phyloP scores from a whole-genome alignment of 1,140 invertebrate genomes.

The Ceratina calcarata region DNA sequence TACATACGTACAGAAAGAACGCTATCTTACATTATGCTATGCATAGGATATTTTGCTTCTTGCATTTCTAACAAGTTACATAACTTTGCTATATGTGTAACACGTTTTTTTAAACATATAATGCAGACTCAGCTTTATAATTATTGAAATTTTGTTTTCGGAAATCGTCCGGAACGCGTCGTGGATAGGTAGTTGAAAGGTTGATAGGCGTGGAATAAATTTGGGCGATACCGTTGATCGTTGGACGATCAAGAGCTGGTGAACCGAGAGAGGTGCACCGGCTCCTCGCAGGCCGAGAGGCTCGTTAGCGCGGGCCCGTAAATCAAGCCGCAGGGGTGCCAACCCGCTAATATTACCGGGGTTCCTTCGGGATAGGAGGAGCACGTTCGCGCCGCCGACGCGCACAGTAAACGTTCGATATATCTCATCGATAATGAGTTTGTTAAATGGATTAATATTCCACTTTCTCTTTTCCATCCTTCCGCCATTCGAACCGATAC shows the following conservation, averaged over 20 bases:
- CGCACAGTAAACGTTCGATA: conserved; percentile 77
- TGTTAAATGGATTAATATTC: conserved; percentile 79
- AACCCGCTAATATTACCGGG: conserved; percentile 74
- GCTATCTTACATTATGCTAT: no score
- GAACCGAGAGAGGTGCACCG: conserved; percentile 48
- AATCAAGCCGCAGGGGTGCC: conserved; percentile 79
- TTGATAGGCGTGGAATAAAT: conserved; percentile 21
- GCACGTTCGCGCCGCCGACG: conserved; percentile 71
- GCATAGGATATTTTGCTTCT: no score
- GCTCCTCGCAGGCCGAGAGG: conserved; percentile 52
- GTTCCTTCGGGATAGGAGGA: conserved; percentile 68
- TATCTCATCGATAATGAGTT: conserved; percentile 80
- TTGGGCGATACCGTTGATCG: conserved; percentile 51
- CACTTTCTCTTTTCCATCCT: conserved; percentile 45
- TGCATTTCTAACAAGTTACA: no score
- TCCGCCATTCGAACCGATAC: conserved; percentile 13
- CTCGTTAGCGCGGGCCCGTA: conserved; percentile 77
- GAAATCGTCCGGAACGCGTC: neutral
- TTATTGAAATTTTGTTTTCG: no score
- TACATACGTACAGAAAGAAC: no score
- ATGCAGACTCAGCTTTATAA: neutral
- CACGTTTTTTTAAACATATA: neutral
- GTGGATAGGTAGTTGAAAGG: neutral
- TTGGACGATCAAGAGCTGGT: conserved; percentile 49
- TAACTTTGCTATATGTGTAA: no score